These are phyloP conservation scores for Carlito syrichta DNA, from an alignment of 2,113 vertebrate species.

Conservation along the genomic window DNA sequence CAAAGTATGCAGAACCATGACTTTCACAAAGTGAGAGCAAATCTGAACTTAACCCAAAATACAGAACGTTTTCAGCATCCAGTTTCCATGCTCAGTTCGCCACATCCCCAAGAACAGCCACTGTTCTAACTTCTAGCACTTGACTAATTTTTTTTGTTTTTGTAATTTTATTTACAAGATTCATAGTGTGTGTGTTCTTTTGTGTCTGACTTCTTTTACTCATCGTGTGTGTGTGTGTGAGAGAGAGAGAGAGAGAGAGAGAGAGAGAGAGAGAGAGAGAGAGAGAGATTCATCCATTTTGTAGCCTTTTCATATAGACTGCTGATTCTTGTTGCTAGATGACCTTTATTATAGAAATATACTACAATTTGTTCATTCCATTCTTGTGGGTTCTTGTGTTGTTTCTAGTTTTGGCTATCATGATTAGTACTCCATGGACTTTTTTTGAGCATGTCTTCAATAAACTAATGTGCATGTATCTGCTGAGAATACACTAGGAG, in stretches of 20 bases:
- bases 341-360: not conserved
- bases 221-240: not conserved
- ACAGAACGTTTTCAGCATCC: not conserved
- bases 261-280: too few species aligned
- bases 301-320: not conserved
- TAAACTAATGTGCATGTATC: not conserved
- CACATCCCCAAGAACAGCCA: not conserved
- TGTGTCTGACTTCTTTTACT: not conserved
- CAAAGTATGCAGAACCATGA: not conserved
- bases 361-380: not conserved
- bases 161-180: slow-evolving; percentile 4
- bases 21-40: not conserved
- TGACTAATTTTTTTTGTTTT: not conserved
- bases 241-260: too few species aligned
- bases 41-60: not conserved
- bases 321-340: not conserved
- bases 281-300: not conserved
- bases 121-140: not conserved
- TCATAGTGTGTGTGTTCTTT: not conserved
- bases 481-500: not conserved
- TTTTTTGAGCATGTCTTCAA: not conserved
- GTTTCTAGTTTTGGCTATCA: not conserved
- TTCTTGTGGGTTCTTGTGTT: not conserved
- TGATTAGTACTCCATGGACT: not conserved
- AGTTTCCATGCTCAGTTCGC: not conserved